These are phyloP conservation scores for Acanthosepion pharaonis DNA, from an alignment of 2,888 invertebrate genomes.

Conservation along the genomic window DNA sequence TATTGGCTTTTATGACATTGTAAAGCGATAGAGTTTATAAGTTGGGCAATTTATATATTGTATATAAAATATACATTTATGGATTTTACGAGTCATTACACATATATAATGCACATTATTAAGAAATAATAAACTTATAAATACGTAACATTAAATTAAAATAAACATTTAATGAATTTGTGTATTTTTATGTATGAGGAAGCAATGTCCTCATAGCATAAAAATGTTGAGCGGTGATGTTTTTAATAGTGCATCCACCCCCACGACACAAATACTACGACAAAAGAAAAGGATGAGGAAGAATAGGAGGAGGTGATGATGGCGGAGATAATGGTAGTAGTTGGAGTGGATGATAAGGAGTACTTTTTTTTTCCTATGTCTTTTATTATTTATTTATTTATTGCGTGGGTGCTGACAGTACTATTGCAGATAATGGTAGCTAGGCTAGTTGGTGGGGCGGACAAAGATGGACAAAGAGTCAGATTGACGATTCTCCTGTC, in stretches of 20 bases:
- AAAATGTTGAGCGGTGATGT: too few species aligned
- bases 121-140: too few species aligned
- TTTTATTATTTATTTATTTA: not conserved
- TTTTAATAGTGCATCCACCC: not conserved
- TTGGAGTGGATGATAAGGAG: not conserved
- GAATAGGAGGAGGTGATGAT: not conserved
- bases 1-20: too few species aligned
- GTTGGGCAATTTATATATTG: too few species aligned
- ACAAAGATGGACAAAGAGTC: not conserved
- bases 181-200: too few species aligned
- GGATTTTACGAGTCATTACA: too few species aligned
- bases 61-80: too few species aligned
- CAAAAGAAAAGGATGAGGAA: not conserved
- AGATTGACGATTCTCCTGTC: not conserved
- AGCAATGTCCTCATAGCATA: too few species aligned
- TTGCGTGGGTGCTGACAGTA: not conserved
- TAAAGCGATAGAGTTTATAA: too few species aligned
- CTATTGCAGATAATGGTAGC: not conserved
- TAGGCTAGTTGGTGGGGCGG: not conserved
- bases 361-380: not conserved
- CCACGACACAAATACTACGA: fast-evolving
- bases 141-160: too few species aligned
- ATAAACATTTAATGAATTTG: too few species aligned
- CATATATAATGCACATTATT: too few species aligned
- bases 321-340: not conserved